phyloP scores from a whole-genome alignment of 2,797 vertebrate species.

The Mus minutoides region DNA sequence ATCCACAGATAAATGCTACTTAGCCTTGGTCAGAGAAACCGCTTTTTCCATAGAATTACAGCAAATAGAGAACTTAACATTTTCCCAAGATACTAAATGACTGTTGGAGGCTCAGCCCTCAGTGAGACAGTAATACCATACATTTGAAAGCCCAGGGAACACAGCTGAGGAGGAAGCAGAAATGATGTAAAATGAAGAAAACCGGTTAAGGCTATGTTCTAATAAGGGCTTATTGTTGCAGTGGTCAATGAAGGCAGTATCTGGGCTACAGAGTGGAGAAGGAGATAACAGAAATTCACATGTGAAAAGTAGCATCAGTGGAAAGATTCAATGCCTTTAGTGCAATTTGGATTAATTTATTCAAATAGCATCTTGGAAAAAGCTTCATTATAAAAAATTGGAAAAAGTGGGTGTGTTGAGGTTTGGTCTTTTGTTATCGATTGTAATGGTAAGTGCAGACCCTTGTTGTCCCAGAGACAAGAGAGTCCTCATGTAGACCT shows the following conservation, averaged over 20 bases:
- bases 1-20: background rate
- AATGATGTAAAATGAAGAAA: background rate
- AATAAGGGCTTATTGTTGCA: background rate
- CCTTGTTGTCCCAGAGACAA: no score
- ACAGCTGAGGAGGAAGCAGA: background rate
- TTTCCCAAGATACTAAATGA: background rate
- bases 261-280: background rate
- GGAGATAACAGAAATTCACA: background rate
- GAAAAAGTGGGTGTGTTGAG: background rate
- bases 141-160: background rate
- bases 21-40: background rate
- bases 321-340: background rate
- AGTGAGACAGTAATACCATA: background rate
- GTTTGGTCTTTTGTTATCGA: no score
- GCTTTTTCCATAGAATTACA: background rate
- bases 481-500: no score
- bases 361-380: background rate
- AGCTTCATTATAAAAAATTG: background rate
- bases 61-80: background rate
- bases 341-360: background rate
- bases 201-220: background rate
- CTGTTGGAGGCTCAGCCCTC: background rate
- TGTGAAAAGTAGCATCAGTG: background rate
- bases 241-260: background rate
- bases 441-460: no score